Evolutionary conservation across 2,797 vertebrate genomes (phyloP), one percentile per base, ranked within the genome.

Genomic region (Alauda arvensis): DNA sequence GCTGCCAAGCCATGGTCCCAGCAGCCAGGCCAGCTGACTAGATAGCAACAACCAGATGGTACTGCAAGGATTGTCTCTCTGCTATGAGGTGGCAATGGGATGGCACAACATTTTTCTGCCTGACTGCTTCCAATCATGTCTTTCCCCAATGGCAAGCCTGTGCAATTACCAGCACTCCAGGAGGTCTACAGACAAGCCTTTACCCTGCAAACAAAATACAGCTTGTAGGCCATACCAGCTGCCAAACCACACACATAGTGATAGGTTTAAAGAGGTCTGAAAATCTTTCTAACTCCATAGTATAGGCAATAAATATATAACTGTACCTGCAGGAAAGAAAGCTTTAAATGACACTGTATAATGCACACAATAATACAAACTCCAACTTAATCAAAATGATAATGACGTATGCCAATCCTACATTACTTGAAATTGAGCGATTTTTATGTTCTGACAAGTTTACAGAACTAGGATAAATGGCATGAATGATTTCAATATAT

Each of bases 401-500:
- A 99, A 99, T 98, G 98, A 98, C 98, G 98, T 98, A 98, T 97
- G 98, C 98, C 98, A 98, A 98, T 98, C 98, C 97, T 92, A 97
- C 97, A 97, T 98, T 97, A 98, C 97, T 97, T 96, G 97, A 97
- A 98, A 98, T 97, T 96, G 97, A 97, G 96, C 95, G 96, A 97
- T 98, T 97, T 97, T 97, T 97, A 97, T 96, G 97, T 98, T 97
- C 98, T 99, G 98, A 99, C 98, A 99, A 99, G 98, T 99, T 99
- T 99, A 99, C 98, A 98, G 98, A 99, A 98, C 98, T 97, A 97
- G 96, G 98, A 98, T 99, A 99, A 98, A 99, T 99, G 98, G 98
- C 98, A 98, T 97, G 96, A 98, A 98, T 98, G 98, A 98, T 99
- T 99, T 99, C 98, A 98, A 98, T 98, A 98, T 98, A 97, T 98